phyloP scores from a whole-genome alignment of 2,888 invertebrate species.

The Girardia tigrina region DNA sequence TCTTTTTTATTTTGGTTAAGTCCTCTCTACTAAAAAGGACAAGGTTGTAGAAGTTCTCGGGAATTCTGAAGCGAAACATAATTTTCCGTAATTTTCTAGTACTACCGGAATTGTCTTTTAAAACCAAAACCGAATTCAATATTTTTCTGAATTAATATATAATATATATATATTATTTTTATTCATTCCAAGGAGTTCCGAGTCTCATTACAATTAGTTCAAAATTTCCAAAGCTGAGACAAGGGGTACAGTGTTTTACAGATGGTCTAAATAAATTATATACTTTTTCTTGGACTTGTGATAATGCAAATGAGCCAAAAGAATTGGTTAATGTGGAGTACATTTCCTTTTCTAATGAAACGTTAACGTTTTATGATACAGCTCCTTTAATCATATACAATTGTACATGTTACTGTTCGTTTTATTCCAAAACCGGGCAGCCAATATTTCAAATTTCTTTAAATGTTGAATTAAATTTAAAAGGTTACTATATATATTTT shows the following conservation, averaged over 20 bases:
- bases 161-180: no score
- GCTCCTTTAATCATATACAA: not conserved
- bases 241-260: not conserved
- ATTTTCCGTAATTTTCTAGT: no score
- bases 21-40: no score
- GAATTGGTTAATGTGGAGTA: not conserved
- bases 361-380: not conserved
- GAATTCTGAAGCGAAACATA: no score
- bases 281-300: not conserved
- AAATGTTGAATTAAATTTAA: not conserved
- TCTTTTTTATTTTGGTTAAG: no score
- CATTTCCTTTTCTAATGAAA: not conserved
- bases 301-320: not conserved
- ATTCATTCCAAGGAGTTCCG: not conserved
- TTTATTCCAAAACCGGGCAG: not conserved
- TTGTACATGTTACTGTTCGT: not conserved
- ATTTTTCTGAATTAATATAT: no score
- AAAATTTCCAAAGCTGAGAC: not conserved
- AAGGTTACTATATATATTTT: constrained; percentile 6
- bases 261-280: not conserved
- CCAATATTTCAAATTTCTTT: not conserved
- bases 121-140: no score
- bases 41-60: no score
- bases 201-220: not conserved
- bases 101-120: no score